phyloP scores from a whole-genome alignment of 2,888 invertebrate species.

The Leucophenga montana region DNA sequence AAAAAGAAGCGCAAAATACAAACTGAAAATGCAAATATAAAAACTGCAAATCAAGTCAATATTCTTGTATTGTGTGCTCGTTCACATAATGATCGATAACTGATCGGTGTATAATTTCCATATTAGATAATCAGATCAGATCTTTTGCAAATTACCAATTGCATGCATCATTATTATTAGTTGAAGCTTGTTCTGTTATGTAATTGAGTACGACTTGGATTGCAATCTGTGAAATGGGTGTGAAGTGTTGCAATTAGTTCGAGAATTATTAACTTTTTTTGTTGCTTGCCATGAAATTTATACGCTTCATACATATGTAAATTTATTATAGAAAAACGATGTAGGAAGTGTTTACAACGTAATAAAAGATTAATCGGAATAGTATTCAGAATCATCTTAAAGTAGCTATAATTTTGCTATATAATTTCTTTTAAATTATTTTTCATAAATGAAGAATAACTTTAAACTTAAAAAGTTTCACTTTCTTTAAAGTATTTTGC shows the following conservation, averaged over 20 bases:
- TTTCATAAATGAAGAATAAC: too few species aligned
- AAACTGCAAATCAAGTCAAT: too few species aligned
- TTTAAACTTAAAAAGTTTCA: too few species aligned
- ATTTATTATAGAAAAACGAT: neutral
- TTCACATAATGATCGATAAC: constrained; percentile 3
- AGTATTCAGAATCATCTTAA: too few species aligned
- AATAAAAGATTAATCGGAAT: too few species aligned
- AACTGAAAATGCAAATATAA: too few species aligned
- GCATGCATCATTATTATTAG: neutral
- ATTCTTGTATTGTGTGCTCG: neutral
- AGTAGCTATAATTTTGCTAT: too few species aligned
- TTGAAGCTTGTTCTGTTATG: neutral
- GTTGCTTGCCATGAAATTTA: neutral
- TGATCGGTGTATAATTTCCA: neutral
- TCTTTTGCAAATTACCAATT: neutral
- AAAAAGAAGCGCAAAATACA: too few species aligned
- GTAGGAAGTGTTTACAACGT: neutral
- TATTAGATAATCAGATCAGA: too few species aligned
- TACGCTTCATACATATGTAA: neutral
- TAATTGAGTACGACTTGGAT: neutral
- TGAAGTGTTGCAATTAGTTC: neutral
- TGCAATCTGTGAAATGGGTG: neutral
- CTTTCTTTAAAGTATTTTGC: too few species aligned
- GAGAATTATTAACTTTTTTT: neutral
- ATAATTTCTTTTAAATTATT: too few species aligned